These are phyloP conservation scores for Ochropleura leucogaster DNA, from an alignment of 2,888 invertebrate species.

Conservation along the genomic window DNA sequence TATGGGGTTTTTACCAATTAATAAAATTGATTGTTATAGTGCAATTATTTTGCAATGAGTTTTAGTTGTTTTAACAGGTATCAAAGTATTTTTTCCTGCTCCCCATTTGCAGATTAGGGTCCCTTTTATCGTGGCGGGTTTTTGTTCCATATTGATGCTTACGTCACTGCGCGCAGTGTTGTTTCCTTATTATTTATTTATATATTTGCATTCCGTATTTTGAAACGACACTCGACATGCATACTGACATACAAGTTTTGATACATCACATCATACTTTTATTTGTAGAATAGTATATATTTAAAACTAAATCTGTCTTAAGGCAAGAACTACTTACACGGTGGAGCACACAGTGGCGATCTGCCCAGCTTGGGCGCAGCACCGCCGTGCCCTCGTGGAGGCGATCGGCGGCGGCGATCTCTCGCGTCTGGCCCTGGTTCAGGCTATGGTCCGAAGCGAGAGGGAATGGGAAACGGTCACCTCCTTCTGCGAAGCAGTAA, in stretches of 20 bases:
- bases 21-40: constrained; percentile 7
- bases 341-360: too few relatives aligned
- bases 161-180: constrained; percentile 28
- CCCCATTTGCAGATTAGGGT: constrained; percentile 15
- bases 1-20: constrained; percentile 15
- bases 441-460: too few relatives aligned
- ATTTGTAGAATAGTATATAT: background rate
- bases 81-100: constrained; percentile 36
- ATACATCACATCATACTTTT: background rate
- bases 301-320: background rate
- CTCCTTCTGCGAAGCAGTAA: too few relatives aligned
- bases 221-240: background rate
- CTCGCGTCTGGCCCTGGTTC: too few relatives aligned
- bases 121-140: constrained; percentile 26
- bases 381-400: too few relatives aligned
- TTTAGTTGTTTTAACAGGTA: background rate
- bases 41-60: background rate
- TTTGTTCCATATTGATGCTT: constrained; percentile 32
- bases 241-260: background rate
- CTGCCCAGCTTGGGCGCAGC: too few relatives aligned
- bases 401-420: too few relatives aligned
- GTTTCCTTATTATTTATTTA: constrained; percentile 42
- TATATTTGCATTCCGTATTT: constrained; percentile 12
- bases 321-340: background rate
- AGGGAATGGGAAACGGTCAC: too few relatives aligned